Conservation (phyloP, 2,888 invertebrate genomes). For the Dioctria rufipes region DNA sequence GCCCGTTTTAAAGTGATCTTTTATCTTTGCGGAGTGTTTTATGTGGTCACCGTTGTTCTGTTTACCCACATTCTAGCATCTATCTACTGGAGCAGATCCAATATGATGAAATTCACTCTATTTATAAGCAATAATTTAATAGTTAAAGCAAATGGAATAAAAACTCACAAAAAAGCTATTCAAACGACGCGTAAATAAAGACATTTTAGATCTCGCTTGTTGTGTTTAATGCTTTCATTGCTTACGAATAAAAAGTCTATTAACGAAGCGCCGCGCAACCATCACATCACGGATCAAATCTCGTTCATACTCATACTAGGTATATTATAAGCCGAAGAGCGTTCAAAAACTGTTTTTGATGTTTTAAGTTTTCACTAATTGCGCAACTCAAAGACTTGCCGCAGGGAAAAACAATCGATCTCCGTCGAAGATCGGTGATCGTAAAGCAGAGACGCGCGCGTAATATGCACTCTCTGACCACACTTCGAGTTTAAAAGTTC, state of each 20-base stretch:
- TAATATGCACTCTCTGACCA: neutral
- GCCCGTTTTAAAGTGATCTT: constrained; percentile 4
- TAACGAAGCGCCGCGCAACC: too few relatives aligned
- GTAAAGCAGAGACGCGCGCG: neutral
- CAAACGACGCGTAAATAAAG: neutral
- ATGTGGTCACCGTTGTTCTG: constrained; percentile 13
- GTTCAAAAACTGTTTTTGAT: neutral
- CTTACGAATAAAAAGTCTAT: too few relatives aligned
- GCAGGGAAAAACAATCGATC: constrained; percentile 6
- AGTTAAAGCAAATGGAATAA: constrained; percentile 8
- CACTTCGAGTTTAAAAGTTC: constrained; percentile 2
- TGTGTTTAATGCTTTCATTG: too few relatives aligned
- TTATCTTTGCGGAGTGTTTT: constrained; percentile 26
- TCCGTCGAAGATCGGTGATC: neutral
- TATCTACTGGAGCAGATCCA: neutral
- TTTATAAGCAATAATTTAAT: neutral
- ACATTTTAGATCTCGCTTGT: too few relatives aligned
- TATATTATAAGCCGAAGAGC: neutral
- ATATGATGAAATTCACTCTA: neutral
- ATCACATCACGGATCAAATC: too few relatives aligned
- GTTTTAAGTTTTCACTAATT: constrained; percentile 2
- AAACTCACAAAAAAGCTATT: neutral
- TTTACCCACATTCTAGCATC: neutral
- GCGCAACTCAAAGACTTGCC: constrained; percentile 1
- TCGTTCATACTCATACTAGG: too few relatives aligned